Evolutionary conservation across 1,140 invertebrate genomes (phyloP).

Genomic region (Lepidurus apus): DNA sequence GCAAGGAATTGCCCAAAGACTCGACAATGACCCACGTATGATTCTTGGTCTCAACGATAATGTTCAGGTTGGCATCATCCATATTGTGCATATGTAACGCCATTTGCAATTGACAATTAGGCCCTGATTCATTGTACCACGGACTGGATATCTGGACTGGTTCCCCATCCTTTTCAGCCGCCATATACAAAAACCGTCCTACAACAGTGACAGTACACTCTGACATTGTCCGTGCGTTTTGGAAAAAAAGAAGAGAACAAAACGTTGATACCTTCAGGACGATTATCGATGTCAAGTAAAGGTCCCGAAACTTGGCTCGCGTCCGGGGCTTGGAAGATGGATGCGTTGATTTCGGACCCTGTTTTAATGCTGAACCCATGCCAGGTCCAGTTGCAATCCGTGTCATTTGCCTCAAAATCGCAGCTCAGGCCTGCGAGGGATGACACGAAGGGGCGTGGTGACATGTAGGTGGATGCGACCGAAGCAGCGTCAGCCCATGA

Average conservation of each 20-base stretch:
- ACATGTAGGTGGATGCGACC: slow-evolving; percentile 17
- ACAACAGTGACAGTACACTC: neutral
- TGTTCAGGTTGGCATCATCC: slow-evolving; percentile 34
- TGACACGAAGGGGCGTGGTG: neutral
- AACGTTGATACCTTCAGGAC: slow-evolving; percentile 27
- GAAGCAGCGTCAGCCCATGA: neutral
- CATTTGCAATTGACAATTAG: slow-evolving; percentile 30
- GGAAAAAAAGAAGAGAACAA: neutral
- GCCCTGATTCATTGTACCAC: slow-evolving; percentile 32
- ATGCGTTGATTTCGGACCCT: slow-evolving; percentile 29
- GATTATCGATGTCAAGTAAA: slow-evolving; percentile 24
- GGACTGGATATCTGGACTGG: slow-evolving; percentile 29
- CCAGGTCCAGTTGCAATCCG: slow-evolving; percentile 30
- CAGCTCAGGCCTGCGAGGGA: slow-evolving; percentile 13
- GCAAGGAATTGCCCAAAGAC: slow-evolving; percentile 28
- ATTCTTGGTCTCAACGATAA: slow-evolving; percentile 31
- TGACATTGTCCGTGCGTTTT: neutral
- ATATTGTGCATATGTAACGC: slow-evolving; percentile 34
- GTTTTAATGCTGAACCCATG: slow-evolving; percentile 25
- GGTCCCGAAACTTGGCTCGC: slow-evolving; percentile 27
- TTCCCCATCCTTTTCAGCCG: slow-evolving; percentile 24
- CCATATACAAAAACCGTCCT: slow-evolving; percentile 34
- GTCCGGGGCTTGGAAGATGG: slow-evolving; percentile 32
- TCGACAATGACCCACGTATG: slow-evolving; percentile 34
- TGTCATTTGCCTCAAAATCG: neutral